Evolutionary conservation across 2,113 vertebrate species (phyloP).

Genomic region (Corythornis madagascariensis): DNA sequence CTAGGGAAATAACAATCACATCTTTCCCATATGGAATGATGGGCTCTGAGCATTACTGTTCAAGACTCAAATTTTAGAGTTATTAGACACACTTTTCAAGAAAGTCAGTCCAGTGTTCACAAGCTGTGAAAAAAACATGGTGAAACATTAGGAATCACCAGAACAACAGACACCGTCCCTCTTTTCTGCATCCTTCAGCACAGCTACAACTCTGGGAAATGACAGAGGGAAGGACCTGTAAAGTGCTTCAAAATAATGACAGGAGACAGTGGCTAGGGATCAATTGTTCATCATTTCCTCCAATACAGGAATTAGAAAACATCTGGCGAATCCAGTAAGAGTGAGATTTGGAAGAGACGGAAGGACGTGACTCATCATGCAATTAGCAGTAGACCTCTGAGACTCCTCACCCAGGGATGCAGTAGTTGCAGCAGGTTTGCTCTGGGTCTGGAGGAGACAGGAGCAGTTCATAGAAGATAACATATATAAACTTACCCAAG

Average conservation of each 20-base stretch:
- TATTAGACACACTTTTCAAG: rapidly evolving
- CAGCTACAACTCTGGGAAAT: not conserved
- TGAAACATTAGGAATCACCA: not conserved
- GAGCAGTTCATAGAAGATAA: not conserved
- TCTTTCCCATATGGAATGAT: not conserved
- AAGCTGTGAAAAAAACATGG: not conserved
- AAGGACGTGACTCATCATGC: not conserved
- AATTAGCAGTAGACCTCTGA: not conserved
- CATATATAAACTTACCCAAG: not conserved
- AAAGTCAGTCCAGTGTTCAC: not conserved
- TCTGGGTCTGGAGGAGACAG: not conserved
- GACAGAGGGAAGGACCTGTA: not conserved
- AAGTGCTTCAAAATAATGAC: not conserved
- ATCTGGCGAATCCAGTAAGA: not conserved
- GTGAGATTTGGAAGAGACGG: not conserved
- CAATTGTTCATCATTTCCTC: not conserved
- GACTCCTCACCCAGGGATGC: not conserved
- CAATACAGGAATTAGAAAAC: not conserved
- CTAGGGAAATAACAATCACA: not conserved
- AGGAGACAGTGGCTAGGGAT: not conserved
- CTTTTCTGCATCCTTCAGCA: not conserved
- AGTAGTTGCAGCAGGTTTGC: not conserved
- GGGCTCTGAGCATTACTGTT: not conserved
- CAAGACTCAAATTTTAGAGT: not conserved
- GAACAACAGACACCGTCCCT: not conserved